These are phyloP conservation scores for Bactericera cockerelli DNA, from an alignment of 1,140 invertebrate species.

Conservation along the genomic window DNA sequence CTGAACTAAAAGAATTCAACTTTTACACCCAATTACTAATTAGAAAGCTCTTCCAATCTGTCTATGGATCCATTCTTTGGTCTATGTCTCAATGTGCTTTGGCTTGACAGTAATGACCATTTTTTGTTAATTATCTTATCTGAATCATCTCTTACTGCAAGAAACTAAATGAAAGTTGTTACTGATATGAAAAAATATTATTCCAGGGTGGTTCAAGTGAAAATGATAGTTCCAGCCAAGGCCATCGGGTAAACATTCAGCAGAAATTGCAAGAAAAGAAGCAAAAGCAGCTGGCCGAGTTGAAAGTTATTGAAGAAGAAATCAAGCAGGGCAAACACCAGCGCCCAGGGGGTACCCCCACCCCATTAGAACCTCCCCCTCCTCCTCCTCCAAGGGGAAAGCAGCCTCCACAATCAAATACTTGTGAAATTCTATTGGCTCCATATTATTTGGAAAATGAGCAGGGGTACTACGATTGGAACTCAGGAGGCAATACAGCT, in stretches of 20 bases:
- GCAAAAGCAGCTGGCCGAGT: slow-evolving; percentile 67
- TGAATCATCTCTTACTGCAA: too few species aligned
- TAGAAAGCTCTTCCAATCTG: too few species aligned
- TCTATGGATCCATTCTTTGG: too few species aligned
- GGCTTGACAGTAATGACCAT: too few species aligned
- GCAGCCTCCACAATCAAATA: slow-evolving; percentile 37
- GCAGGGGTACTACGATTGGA: slow-evolving; percentile 23
- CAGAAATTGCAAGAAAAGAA: slow-evolving; percentile 78
- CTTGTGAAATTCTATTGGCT: slow-evolving; percentile 57
- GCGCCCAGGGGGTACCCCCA: slow-evolving; percentile 32
- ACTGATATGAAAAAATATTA: too few species aligned
- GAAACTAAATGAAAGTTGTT: too few species aligned
- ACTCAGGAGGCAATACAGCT: slow-evolving; percentile 10
- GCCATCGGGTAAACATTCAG: slow-evolving; percentile 65
- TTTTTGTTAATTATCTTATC: too few species aligned
- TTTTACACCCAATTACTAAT: too few species aligned
- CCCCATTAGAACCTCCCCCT: slow-evolving; percentile 23
- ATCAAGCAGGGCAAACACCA: slow-evolving; percentile 65
- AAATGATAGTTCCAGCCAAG: slow-evolving; percentile 51
- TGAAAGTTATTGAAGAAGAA: slow-evolving; percentile 63
- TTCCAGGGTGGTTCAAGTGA: slow-evolving; percentile 46
- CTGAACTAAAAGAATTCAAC: too few species aligned
- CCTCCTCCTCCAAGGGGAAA: slow-evolving; percentile 23
- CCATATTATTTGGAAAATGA: slow-evolving; percentile 42
- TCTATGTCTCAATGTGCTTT: too few species aligned